Conservation (phyloP, 1,140 invertebrate species). For the Delia radicum region DNA sequence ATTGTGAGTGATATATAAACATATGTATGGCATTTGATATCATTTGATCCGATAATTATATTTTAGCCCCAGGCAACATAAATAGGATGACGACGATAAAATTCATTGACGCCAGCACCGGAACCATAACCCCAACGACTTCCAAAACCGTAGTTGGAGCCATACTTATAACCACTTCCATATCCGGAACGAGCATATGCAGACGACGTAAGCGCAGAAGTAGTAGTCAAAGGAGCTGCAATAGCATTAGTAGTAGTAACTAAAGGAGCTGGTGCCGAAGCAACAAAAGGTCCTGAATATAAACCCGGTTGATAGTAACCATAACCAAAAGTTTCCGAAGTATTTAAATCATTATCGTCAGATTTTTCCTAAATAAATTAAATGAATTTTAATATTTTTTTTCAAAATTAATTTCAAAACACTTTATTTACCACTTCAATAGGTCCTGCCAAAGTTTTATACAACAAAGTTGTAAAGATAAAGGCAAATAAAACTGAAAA, state of each 20-base stretch:
- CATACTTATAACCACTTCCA: slow-evolving; percentile 23
- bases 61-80: slow-evolving; percentile 14
- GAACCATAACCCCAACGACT: slow-evolving; percentile 15
- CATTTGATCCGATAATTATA: not conserved
- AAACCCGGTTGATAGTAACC: slow-evolving; percentile 24
- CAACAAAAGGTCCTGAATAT: not conserved
- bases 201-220: not conserved
- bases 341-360: slow-evolving; percentile 14
- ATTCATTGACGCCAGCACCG: not conserved
- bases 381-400: not conserved
- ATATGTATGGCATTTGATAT: not conserved
- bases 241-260: not conserved
- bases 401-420: not conserved
- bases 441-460: not conserved
- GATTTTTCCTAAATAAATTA: not conserved
- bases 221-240: not conserved
- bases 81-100: slow-evolving; percentile 10
- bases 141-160: not conserved
- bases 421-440: not conserved
- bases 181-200: not conserved
- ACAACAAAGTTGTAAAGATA: not conserved
- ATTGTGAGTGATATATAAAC: not conserved
- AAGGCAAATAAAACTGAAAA: not conserved
- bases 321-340: slow-evolving; percentile 24
- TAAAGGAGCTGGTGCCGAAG: not conserved